Evolutionary conservation across 2,113 vertebrate species (phyloP).

Genomic region (Gavia stellata): DNA sequence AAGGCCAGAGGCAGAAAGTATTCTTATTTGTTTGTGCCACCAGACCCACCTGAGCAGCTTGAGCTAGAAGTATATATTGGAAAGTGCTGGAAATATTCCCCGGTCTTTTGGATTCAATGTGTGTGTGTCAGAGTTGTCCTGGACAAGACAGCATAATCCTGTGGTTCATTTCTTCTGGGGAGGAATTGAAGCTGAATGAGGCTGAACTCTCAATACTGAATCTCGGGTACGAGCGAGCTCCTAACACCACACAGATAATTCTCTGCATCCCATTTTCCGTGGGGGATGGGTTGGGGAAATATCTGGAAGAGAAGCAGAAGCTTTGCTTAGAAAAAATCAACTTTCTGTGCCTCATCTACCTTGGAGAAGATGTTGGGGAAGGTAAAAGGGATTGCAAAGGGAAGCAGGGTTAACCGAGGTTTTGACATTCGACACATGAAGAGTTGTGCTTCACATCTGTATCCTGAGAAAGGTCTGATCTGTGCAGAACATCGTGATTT

Average conservation of each 20-base stretch:
- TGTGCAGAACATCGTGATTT: neutral
- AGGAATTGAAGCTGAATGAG: neutral
- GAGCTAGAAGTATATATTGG: neutral
- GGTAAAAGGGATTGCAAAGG: neutral
- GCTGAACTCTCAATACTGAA: neutral
- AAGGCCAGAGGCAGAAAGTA: neutral
- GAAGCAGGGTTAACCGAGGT: neutral
- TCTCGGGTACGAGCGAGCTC: neutral
- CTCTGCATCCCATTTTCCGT: neutral
- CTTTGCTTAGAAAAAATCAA: neutral
- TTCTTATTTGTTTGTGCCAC: neutral
- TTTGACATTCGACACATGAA: neutral
- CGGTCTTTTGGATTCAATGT: neutral
- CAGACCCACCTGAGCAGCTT: neutral
- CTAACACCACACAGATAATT: neutral
- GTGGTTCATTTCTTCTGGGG: neutral
- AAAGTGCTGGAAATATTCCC: conserved; percentile 3
- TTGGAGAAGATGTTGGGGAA: neutral
- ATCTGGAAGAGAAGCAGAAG: neutral
- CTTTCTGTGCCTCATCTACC: neutral
- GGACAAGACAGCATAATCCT: neutral
- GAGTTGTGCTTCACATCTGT: neutral
- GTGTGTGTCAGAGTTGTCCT: neutral
- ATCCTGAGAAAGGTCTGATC: neutral
- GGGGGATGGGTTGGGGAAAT: neutral